Percentiles rank a stretch among this genome's conserved stretches.
phyloP scores from a whole-genome alignment of 2,113 vertebrate genomes.

The Antigone vipio region DNA sequence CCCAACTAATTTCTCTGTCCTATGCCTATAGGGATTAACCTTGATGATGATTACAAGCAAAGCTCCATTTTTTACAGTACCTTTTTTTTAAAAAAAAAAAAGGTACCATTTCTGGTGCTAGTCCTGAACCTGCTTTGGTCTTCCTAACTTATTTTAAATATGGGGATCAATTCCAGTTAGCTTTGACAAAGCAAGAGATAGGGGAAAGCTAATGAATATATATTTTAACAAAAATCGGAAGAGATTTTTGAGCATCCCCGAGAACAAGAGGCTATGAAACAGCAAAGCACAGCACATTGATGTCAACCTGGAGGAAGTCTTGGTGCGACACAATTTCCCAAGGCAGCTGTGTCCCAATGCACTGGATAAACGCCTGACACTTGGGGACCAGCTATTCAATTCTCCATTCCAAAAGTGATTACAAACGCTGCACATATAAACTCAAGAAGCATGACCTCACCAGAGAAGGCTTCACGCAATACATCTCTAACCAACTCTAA shows the following conservation, averaged over 20 bases:
- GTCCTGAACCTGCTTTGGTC: not conserved
- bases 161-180: not conserved
- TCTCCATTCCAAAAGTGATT: not conserved
- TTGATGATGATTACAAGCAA: not conserved
- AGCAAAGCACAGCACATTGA: not conserved
- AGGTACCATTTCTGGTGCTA: not conserved
- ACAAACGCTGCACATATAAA: not conserved
- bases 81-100: not conserved
- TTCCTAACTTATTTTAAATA: not conserved
- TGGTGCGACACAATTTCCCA: not conserved
- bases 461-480: not conserved
- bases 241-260: not conserved
- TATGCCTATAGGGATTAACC: not conserved
- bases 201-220: not conserved
- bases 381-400: not conserved
- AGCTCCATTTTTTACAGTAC: not conserved
- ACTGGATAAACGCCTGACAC: not conserved
- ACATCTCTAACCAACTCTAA: not conserved
- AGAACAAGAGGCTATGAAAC: not conserved
- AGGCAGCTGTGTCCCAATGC: not conserved
- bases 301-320: not conserved
- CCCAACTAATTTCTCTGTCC: not conserved
- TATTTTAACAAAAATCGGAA: not conserved
- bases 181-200: not conserved
- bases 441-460: not conserved